Percentiles rank a stretch among this genome's conserved stretches.
These are phyloP conservation scores for Chesias legatella DNA, from an alignment of 2,888 invertebrate genomes.

Conservation along the genomic window DNA sequence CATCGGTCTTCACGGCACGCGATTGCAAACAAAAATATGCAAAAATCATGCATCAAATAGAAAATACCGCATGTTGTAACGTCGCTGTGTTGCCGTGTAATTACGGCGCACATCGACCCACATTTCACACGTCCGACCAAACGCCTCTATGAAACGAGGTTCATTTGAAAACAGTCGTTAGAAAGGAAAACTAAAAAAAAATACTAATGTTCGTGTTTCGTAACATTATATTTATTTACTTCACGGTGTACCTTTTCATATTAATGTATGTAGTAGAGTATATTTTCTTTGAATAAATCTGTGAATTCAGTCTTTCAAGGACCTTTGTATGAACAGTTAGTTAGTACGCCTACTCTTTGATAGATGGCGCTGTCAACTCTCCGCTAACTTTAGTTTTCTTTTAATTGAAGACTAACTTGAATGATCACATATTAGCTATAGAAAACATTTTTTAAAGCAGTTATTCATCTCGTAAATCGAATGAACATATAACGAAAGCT, in stretches of 20 bases:
- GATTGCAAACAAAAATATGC: constrained; percentile 11
- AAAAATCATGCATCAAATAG: constrained; percentile 11
- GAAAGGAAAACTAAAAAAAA: too few relatives aligned
- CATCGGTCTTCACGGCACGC: not conserved
- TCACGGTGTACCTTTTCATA: too few relatives aligned
- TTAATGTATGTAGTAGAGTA: too few relatives aligned
- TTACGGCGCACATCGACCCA: constrained; percentile 25
- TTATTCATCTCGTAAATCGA: too few relatives aligned
- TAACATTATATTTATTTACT: too few relatives aligned
- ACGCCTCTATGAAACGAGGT: not conserved
- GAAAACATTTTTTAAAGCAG: too few relatives aligned
- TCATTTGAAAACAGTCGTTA: too few relatives aligned
- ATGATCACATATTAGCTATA: too few relatives aligned
- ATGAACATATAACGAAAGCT: too few relatives aligned
- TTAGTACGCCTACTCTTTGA: constrained; percentile 4
- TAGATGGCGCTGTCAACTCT: constrained; percentile 13
- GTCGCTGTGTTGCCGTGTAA: constrained; percentile 11
- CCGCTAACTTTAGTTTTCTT: not conserved
- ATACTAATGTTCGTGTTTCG: too few relatives aligned
- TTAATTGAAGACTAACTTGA: not conserved
- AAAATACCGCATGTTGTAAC: constrained; percentile 6
- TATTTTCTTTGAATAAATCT: too few relatives aligned
- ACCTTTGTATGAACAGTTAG: not conserved
- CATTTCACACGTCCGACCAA: constrained; percentile 14
- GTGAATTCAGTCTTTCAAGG: too few relatives aligned